phyloP scores from a whole-genome alignment of 2,797 vertebrate genomes.

The Trichosurus vulpecula region DNA sequence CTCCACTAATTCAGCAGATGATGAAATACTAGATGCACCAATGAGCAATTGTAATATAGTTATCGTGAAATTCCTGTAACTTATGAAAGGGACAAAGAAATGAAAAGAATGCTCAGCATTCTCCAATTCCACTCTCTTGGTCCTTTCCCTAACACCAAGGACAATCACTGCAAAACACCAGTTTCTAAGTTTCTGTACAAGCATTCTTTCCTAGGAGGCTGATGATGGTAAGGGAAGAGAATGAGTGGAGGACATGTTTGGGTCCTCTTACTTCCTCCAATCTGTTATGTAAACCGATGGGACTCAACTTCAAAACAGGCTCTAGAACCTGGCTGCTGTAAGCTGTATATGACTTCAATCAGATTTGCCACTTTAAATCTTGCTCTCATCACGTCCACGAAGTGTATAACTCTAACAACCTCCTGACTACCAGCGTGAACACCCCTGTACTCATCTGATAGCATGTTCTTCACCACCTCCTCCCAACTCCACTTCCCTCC shows the following conservation, averaged over 20 bases:
- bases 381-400: background rate
- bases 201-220: background rate
- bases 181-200: background rate
- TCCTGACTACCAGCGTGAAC: conserved; percentile 43
- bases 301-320: background rate
- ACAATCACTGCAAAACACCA: background rate
- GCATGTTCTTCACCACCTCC: conserved; percentile 16
- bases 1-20: background rate
- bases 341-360: background rate
- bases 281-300: background rate
- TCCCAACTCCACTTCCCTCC: background rate
- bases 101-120: background rate
- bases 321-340: background rate
- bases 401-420: background rate
- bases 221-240: background rate
- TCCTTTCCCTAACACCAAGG: background rate
- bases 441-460: conserved; percentile 18
- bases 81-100: background rate
- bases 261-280: background rate
- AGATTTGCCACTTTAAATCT: background rate
- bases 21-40: conserved; percentile 30
- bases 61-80: conserved; percentile 3
- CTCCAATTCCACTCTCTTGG: background rate
- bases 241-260: background rate
- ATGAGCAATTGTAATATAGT: background rate